phyloP scores from a whole-genome alignment of 2,113 vertebrate species.

The Coptodon bakossiorum region DNA sequence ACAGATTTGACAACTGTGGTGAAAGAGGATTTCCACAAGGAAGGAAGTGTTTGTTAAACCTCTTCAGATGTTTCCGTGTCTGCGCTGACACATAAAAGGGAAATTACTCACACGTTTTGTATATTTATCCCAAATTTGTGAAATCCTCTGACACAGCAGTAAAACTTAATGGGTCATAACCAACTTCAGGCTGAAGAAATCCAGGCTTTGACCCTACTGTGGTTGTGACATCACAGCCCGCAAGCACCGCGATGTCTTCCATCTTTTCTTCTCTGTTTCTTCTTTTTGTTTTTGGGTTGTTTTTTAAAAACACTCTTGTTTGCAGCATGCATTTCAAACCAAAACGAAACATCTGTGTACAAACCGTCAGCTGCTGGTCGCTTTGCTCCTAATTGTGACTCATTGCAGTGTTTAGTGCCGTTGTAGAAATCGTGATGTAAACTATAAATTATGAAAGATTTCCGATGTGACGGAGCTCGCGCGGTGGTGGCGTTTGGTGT shows the following conservation, averaged over 20 bases:
- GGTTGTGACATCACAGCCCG: neutral
- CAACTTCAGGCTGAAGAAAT: neutral
- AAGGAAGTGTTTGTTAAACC: neutral
- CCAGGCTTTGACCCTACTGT: neutral
- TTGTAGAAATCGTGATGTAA: constrained; percentile 57
- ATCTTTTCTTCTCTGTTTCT: neutral
- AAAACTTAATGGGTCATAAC: neutral
- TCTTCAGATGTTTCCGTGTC: neutral
- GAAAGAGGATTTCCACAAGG: neutral
- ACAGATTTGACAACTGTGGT: neutral
- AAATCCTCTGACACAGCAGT: neutral
- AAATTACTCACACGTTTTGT: neutral
- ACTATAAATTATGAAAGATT: constrained; percentile 50
- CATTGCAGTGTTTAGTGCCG: constrained; percentile 40
- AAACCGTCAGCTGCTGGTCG: constrained; percentile 20
- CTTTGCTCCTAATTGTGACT: constrained; percentile 21
- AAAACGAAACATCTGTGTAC: neutral
- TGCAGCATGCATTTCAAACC: neutral
- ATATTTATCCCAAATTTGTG: neutral
- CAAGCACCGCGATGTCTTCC: neutral
- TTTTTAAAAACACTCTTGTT: neutral
- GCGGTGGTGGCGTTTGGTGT: neutral
- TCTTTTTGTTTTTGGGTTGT: neutral
- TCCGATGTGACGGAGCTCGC: neutral
- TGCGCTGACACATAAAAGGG: neutral